A percentile compares a stretch with the other conserved stretches of the same genome.
Conservation (phyloP, 2,888 invertebrate genomes). For the Lobophora halterata region DNA sequence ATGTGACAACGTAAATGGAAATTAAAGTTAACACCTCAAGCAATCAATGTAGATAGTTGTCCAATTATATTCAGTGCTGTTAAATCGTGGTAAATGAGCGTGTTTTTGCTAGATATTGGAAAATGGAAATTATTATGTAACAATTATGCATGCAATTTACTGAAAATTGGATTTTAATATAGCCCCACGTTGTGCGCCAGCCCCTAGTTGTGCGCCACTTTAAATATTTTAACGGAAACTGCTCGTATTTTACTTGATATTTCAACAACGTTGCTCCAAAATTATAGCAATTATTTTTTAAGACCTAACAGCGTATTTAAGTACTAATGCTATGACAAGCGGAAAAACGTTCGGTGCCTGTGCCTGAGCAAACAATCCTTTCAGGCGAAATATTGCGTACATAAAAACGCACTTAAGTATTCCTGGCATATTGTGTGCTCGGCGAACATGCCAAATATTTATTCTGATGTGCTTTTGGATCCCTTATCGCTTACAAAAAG, state of each 20-base stretch:
- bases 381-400: constrained; percentile 40
- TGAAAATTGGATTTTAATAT: constrained; percentile 33
- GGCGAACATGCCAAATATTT: constrained; percentile 30
- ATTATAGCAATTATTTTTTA: constrained; percentile 26
- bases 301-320: constrained; percentile 25
- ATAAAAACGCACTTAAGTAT: constrained; percentile 40
- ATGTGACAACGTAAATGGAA: constrained; percentile 24
- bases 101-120: constrained; percentile 37
- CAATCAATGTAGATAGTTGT: constrained; percentile 30
- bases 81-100: constrained; percentile 40
- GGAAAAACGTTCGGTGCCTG: constrained; percentile 39
- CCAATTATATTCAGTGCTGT: constrained; percentile 31
- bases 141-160: constrained; percentile 39
- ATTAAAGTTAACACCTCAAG: constrained; percentile 25
- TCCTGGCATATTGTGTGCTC: constrained; percentile 30
- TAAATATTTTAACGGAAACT: constrained; percentile 7
- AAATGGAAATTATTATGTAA: constrained; percentile 44
- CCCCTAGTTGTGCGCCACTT: constrained; percentile 35
- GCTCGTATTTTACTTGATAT: no score
- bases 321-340: constrained; percentile 40
- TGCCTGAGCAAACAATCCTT: constrained; percentile 45
- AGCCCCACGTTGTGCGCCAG: constrained; percentile 18
- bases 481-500: constrained; percentile 25
- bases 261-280: no score
- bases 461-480: constrained; percentile 28